Evolutionary conservation across 2,888 invertebrate genomes (phyloP).

Genomic region (Xanthorhoe spadicearia): DNA sequence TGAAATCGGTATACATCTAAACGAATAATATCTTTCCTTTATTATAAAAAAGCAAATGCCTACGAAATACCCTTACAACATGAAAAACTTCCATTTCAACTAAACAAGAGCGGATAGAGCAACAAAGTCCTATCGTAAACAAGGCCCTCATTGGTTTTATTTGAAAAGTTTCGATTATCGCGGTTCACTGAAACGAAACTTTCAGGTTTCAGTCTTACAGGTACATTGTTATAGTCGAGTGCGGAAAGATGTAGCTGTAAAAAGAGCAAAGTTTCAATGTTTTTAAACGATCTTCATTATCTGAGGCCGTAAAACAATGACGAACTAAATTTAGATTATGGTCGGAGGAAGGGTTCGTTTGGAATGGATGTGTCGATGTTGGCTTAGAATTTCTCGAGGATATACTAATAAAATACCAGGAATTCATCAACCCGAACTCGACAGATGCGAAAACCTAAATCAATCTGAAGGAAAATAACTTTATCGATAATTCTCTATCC

Average conservation of each 20-base stretch:
- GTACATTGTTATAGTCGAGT: constrained; percentile 21
- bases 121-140: constrained; percentile 70
- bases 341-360: not conserved
- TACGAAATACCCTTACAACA: constrained; percentile 57
- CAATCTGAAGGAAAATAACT: too few species aligned
- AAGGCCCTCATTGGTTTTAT: constrained; percentile 75
- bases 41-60: constrained; percentile 42
- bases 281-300: constrained; percentile 1
- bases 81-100: constrained; percentile 65
- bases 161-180: constrained; percentile 74
- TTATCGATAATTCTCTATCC: too few species aligned
- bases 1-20: too few species aligned
- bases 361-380: too few species aligned
- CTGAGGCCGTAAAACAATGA: not conserved
- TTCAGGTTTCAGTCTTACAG: constrained; percentile 42
- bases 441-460: too few species aligned
- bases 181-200: constrained; percentile 62
- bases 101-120: constrained; percentile 64
- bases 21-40: not conserved
- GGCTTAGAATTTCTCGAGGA: too few species aligned
- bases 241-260: constrained; percentile 27
- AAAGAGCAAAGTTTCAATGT: not conserved
- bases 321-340: not conserved
- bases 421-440: too few species aligned
- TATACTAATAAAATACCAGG: too few species aligned